Evolutionary conservation across 2,888 invertebrate genomes (phyloP).

Genomic region (Epistrophella euchroma): DNA sequence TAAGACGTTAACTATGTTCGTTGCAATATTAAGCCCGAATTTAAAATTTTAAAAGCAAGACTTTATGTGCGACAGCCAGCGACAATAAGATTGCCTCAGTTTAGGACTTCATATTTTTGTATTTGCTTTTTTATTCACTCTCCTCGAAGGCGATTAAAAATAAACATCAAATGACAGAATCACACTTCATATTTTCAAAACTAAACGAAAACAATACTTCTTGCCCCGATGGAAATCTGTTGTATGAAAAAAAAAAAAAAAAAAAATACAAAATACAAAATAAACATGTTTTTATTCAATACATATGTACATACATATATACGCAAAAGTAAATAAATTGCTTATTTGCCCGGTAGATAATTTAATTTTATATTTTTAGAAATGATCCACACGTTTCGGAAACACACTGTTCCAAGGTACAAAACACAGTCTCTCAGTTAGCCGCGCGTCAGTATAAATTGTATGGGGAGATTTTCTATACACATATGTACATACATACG

Average conservation of each 20-base stretch:
- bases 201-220: conserved; percentile 43
- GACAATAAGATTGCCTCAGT: not conserved
- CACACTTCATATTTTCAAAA: conserved; percentile 47
- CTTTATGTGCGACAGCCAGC: conserved; percentile 2
- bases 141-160: conserved; percentile 1
- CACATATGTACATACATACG: conserved; percentile 34
- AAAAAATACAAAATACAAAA: too few relatives aligned
- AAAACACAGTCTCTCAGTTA: conserved; percentile 55
- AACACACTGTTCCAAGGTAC: conserved; percentile 67
- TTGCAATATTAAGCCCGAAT: conserved; percentile 12
- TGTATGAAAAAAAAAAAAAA: conserved; percentile 29
- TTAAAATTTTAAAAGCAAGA: conserved; percentile 22
- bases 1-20: not conserved
- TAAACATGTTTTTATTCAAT: conserved; percentile 57
- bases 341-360: conserved; percentile 72
- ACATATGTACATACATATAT: conserved; percentile 49
- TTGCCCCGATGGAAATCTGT: conserved; percentile 41
- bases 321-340: conserved; percentile 63
- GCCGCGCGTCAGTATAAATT: conserved; percentile 50
- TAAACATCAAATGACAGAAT: conserved; percentile 36
- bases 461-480: conserved; percentile 52
- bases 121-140: not conserved
- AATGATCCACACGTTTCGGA: conserved; percentile 73
- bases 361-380: conserved; percentile 75
- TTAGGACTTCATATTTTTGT: conserved; percentile 7